These are phyloP conservation scores for Ceratitis capitata DNA, from an alignment of 1,140 invertebrate species.

Conservation along the genomic window DNA sequence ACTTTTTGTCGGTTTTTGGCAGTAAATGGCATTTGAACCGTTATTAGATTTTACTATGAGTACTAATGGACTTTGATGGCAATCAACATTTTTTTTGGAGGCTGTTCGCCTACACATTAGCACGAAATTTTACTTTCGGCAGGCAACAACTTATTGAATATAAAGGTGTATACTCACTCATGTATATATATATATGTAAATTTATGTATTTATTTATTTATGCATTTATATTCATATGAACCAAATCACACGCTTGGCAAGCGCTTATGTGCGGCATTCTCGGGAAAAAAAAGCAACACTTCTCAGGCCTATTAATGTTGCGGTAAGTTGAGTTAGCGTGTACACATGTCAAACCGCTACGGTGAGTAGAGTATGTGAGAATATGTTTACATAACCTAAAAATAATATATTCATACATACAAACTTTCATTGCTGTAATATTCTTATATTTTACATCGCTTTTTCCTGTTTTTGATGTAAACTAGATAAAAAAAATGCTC, in stretches of 20 bases:
- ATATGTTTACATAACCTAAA: slow-evolving; percentile 16
- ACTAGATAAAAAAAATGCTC: no score
- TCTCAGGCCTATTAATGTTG: neutral
- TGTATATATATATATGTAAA: neutral
- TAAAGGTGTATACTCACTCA: no score
- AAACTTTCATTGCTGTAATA: no score
- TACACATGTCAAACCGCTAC: neutral
- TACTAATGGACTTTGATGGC: neutral
- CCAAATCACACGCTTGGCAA: neutral
- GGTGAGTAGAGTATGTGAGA: neutral
- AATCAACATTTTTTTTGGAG: neutral
- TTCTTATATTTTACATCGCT: no score
- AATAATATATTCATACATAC: neutral
- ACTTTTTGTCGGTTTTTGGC: neutral
- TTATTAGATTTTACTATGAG: neutral
- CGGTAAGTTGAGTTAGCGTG: neutral
- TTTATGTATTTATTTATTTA: neutral
- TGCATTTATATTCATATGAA: neutral
- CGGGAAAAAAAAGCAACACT: neutral
- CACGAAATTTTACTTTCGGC: neutral
- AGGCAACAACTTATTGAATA: neutral
- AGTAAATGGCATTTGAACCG: neutral
- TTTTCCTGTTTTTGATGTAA: no score
- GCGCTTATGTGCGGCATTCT: neutral
- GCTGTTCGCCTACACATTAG: neutral